Base-by-base conservation (phyloP, 2,888 invertebrate species). In the Gymnocheta viridis region DNA sequence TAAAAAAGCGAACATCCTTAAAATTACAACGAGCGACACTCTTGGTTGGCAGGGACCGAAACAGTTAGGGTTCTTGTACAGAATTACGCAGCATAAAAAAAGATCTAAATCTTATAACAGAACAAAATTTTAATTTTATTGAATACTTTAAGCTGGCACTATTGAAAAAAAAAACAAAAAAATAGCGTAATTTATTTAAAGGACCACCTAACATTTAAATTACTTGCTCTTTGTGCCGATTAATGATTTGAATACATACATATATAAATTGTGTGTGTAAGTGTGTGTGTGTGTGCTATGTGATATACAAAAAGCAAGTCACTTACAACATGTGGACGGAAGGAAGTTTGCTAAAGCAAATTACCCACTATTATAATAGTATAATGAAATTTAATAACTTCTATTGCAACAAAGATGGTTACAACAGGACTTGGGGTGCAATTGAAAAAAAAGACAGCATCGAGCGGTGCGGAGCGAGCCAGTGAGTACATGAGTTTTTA, bases 321-420 rank as follows among this genome's bases (percentile, higher is more conserved):
- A 58, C 58, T 67, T 67, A 9, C 17, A 67, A 67, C 35, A 76
- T 66, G 62, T 79, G 70, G 70, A 79, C 64, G 70, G 64, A 73
- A 80, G 72, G 66, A 80, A 73, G 72, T 73, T 80, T 73, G 49
- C 58, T 19, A 72, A 80, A 80, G 80, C 72, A 80, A 73, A 80
- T 80, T 80, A 80, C 66, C 66, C 66, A 66, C 72, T 49, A 58
- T 80, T 73, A 66, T 80, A 80, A 80, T 58, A 49, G 24, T 66
- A 58, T 80, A 80, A 80, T 80, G 58, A 73, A 80, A 80, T 80
- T 73, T 80, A 80, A 80, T 80, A 80, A 80, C 72, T 80, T 66
- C 72, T 73, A 73, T 80, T 80, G 58, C 49, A 73, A 1, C 51
- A 56, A 56, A 35, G 35, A 67, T 77, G 58, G 49, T 51, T 77